Percentiles rank a stretch among this genome's conserved stretches.
These are phyloP conservation scores for Andricus quercusramuli DNA, from an alignment of 2,888 invertebrate genomes.

Conservation along the genomic window DNA sequence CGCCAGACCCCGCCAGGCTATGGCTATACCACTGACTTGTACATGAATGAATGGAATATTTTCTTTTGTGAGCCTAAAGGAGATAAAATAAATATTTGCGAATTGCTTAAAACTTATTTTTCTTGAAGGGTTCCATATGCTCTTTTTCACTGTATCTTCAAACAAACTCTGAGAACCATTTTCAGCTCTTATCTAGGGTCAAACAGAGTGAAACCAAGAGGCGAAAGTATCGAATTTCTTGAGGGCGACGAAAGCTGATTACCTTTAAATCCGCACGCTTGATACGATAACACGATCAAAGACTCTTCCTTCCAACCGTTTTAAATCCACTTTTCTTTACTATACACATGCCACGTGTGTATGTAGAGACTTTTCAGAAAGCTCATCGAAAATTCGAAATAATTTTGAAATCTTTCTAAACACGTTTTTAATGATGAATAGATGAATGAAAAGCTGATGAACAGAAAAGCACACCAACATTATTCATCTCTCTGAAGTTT, in stretches of 20 bases:
- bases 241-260: conserved; percentile 20
- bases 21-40: no score
- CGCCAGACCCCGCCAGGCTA: no score
- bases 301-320: conserved; percentile 62
- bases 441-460: no score
- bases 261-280: conserved; percentile 65
- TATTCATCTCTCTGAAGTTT: neutral
- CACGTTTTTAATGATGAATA: no score
- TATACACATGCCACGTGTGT: conserved; percentile 39
- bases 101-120: neutral
- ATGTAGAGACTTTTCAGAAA: neutral
- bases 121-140: neutral
- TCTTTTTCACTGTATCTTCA: neutral
- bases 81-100: neutral
- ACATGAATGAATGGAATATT: no score
- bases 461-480: neutral
- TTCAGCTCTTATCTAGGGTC: conserved; percentile 21
- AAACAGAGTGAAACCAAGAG: conserved; percentile 41
- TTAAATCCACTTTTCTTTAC: conserved; percentile 68
- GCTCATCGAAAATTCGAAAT: neutral
- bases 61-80: no score
- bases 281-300: conserved; percentile 70
- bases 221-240: conserved; percentile 48
- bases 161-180: neutral
- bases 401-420: neutral